Evolutionary conservation across 2,113 vertebrate genomes (phyloP), one percentile per base, ranked within the genome.

Genomic region (Ursus arctos): DNA sequence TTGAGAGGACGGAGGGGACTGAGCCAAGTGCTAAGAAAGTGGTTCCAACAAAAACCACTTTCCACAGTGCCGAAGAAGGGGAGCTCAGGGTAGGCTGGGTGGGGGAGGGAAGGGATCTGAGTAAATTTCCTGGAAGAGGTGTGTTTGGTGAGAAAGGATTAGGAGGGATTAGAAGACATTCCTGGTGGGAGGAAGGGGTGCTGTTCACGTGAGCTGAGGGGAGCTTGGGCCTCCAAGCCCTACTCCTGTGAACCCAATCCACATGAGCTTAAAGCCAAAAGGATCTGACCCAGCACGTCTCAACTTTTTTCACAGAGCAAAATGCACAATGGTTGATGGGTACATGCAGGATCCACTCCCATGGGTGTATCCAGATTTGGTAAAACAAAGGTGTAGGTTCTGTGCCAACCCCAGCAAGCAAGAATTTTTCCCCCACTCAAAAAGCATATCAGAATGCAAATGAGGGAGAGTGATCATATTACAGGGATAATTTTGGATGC

Each of bases 121-220:
- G 36, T 82, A 69, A 47, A 74, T 93, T 53, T 95, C 80, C 79
- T 69, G 26, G 53, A 72, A 74, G 31, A 94, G 43, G 67, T 83
- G 12, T 22, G 2, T 72, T 87, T 79, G 10, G 49, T 24, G 63
- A 82, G 26, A 91, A 69, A 63, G 47, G 53, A 63, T 72, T 61
- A 55, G 31, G 61, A 26, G 67, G 67, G 43, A 57, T 8, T 18
- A 8, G 47, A 94, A 86, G 72, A 67, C 77, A 40, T 88, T 47
- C n/a, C 71, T 61, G 55, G 31, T 22, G 71, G 53, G 14, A 74
- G 55, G 59, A 94, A 88, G 21, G 14, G 8, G 6, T 36, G 26
- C 67, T n/a, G 1, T 71, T 83, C 47, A 6, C 0, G 0, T 51
- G 82, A n/a, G 19, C 63, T 55, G 40, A 15, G 12, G 28, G 21